A percentile compares a stretch with the other conserved stretches of the same genome.
phyloP scores from a whole-genome alignment of 1,140 invertebrate genomes.

The Drosophila jambulina region DNA sequence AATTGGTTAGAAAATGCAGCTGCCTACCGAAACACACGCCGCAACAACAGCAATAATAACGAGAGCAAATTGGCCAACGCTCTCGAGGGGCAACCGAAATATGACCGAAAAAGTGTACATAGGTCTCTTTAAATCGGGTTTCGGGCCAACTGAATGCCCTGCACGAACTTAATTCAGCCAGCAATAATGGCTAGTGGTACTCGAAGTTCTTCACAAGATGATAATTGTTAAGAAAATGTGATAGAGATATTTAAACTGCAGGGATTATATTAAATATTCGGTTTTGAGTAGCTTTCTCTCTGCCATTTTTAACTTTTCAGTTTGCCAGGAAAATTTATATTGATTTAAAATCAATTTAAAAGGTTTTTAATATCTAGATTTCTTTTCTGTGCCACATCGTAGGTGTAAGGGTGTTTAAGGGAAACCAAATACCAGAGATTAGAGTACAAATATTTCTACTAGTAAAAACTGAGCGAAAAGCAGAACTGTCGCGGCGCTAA shows the following conservation, averaged over 20 bases:
- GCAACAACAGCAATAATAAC: slow-evolving; percentile 46
- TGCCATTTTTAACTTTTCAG: too few relatives aligned
- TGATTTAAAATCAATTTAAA: background rate
- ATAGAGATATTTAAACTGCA: background rate
- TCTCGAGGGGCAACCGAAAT: slow-evolving; percentile 14
- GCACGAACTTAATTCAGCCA: background rate
- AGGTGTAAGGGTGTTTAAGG: too few relatives aligned
- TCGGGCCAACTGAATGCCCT: background rate
- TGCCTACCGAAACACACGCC: slow-evolving; percentile 44
- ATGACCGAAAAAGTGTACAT: slow-evolving; percentile 7
- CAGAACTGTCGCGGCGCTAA: slow-evolving; percentile 70
- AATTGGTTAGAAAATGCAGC: slow-evolving; percentile 74
- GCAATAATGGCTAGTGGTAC: background rate
- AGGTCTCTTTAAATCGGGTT: background rate
- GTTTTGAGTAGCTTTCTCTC: background rate
- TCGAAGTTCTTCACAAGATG: background rate
- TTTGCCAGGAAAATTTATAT: background rate
- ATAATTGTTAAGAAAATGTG: background rate
- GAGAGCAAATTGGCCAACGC: slow-evolving; percentile 42
- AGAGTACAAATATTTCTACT: slow-evolving; percentile 36
- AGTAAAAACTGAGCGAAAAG: slow-evolving; percentile 65
- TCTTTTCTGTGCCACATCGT: too few relatives aligned
- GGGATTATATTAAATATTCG: background rate
- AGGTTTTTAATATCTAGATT: too few relatives aligned
- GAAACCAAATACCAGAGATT: too few relatives aligned